Conservation (phyloP, 2,888 invertebrate species). For the Sacculina carcini region DNA sequence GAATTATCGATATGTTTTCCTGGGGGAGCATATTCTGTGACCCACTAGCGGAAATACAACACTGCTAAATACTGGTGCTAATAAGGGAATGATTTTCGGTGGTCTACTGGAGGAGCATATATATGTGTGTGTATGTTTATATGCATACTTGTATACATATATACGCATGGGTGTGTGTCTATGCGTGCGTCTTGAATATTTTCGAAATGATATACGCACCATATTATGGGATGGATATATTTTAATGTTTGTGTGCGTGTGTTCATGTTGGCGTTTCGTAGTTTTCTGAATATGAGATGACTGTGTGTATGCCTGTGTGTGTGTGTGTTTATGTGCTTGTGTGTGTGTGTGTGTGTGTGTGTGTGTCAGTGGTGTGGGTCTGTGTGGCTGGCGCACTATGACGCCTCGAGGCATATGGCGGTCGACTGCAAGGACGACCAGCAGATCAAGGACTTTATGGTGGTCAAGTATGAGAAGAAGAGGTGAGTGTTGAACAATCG, state of each 20-base stretch:
- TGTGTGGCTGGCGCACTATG: constrained; percentile 76
- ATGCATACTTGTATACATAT: constrained; percentile 7
- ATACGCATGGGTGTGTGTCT: background rate
- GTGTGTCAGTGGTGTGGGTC: constrained; percentile 42
- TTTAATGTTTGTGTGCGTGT: background rate
- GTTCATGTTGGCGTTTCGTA: background rate
- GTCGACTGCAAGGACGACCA: constrained; percentile 54
- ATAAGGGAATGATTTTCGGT: no score
- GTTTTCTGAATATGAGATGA: background rate
- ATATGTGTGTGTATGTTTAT: constrained; percentile 1
- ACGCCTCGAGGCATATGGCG: constrained; percentile 20
- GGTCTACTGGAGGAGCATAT: constrained; percentile 4
- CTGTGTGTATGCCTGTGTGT: no score
- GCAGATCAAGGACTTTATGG: constrained; percentile 72
- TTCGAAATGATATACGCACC: no score
- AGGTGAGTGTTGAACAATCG: no score
- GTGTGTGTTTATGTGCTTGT: background rate
- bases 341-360: background rate
- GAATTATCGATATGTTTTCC: no score
- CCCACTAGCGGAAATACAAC: no score
- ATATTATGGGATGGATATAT: no score
- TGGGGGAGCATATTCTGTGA: no score
- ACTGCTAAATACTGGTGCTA: no score
- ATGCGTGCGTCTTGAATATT: background rate
- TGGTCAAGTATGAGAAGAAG: constrained; percentile 80